phyloP scores from a whole-genome alignment of 2,113 vertebrate species.

The Piprites chloris region DNA sequence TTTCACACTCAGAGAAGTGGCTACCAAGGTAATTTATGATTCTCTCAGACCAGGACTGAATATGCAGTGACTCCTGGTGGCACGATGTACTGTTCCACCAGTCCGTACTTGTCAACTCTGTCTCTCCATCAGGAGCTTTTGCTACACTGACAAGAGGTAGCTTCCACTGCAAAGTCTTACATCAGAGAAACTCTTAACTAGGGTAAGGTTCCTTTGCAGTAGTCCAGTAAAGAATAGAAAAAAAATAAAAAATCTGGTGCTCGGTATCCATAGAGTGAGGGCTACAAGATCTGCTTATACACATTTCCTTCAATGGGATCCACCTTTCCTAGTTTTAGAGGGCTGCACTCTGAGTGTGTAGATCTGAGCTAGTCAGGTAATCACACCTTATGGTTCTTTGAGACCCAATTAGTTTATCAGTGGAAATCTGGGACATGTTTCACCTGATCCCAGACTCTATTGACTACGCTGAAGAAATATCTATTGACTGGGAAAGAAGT shows the following conservation, averaged over 20 bases:
- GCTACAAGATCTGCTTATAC: background rate
- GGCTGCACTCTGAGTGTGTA: background rate
- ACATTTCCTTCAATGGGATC: background rate
- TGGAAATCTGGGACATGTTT: background rate
- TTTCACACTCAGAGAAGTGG: background rate
- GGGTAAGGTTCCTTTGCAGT: background rate
- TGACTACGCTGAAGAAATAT: background rate
- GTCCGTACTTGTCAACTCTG: background rate
- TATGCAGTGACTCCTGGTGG: background rate
- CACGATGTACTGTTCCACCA: background rate
- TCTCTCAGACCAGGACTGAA: background rate
- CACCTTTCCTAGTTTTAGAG: background rate
- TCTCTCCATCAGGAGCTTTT: background rate
- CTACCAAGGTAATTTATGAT: background rate
- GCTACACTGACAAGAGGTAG: background rate
- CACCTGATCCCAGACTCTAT: background rate
- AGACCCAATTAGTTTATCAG: background rate
- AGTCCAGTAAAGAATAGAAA: background rate
- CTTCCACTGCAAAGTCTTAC: background rate
- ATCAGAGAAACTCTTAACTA: background rate
- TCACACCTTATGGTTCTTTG: background rate
- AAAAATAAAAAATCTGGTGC: background rate
- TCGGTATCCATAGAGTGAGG: background rate
- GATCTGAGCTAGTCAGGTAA: background rate
- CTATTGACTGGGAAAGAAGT: background rate